Evolutionary conservation across 1,140 invertebrate genomes (phyloP).

Genomic region (Gonioctena quinquepunctata): DNA sequence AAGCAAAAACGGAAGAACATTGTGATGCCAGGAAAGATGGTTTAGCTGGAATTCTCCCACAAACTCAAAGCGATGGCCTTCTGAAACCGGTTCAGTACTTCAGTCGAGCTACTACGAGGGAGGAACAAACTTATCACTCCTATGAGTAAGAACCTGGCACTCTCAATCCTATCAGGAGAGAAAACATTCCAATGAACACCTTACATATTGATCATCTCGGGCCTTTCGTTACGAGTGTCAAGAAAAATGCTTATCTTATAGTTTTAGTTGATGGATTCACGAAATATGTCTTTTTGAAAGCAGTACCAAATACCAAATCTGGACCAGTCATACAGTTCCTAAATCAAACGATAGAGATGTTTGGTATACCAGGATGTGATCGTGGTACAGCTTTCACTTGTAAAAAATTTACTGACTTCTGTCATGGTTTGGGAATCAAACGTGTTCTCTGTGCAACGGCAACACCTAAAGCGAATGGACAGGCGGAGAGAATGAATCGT

Average conservation of each 20-base stretch:
- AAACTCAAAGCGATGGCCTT: slow-evolving; percentile 28
- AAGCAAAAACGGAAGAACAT: slow-evolving; percentile 12
- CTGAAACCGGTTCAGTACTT: slow-evolving; percentile 41
- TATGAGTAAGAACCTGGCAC: slow-evolving; percentile 40
- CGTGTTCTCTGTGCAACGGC: slow-evolving; percentile 34
- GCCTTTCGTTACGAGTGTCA: slow-evolving; percentile 40
- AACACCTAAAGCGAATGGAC: slow-evolving; percentile 38
- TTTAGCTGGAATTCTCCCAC: slow-evolving; percentile 33
- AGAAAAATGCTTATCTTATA: slow-evolving; percentile 41
- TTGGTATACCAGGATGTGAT: slow-evolving; percentile 27
- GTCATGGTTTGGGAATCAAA: slow-evolving; percentile 25
- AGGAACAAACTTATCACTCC: slow-evolving; percentile 40
- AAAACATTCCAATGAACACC: slow-evolving; percentile 45
- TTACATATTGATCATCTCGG: slow-evolving; percentile 48
- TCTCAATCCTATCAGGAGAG: slow-evolving; percentile 47
- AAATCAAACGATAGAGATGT: background rate
- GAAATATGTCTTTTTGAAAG: slow-evolving; percentile 33
- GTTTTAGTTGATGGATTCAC: slow-evolving; percentile 51
- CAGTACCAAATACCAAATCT: background rate
- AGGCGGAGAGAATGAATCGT: slow-evolving; percentile 37
- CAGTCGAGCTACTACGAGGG: slow-evolving; percentile 38
- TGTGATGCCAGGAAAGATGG: slow-evolving; percentile 23
- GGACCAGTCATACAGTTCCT: background rate
- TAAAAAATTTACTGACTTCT: slow-evolving; percentile 33
- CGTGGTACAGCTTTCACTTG: slow-evolving; percentile 38